A percentile compares a stretch with the other conserved stretches of the same genome.
These are phyloP conservation scores for Pangasius djambal DNA, from an alignment of 2,797 vertebrate genomes.

Conservation along the genomic window DNA sequence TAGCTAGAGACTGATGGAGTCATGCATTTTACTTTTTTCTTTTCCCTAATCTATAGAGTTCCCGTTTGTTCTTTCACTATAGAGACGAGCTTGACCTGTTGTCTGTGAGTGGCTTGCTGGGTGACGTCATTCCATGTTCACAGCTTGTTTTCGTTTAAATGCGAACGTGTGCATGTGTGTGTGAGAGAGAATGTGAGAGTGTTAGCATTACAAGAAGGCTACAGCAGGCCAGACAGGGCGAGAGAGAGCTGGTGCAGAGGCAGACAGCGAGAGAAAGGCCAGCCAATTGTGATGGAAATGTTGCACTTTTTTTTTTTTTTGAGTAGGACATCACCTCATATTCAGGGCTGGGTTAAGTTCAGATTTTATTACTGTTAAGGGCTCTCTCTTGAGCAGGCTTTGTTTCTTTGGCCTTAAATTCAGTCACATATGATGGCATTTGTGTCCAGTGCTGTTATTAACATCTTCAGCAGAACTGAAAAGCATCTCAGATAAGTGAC, in stretches of 20 bases:
- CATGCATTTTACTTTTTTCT: background rate
- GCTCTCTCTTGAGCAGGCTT: background rate
- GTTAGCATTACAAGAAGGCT: slow-evolving; percentile 57
- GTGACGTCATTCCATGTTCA: slow-evolving; percentile 35
- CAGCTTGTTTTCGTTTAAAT: slow-evolving; percentile 50
- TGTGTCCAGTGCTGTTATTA: background rate
- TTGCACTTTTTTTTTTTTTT: slow-evolving; percentile 5
- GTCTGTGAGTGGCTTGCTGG: slow-evolving; percentile 18
- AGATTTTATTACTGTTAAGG: slow-evolving; percentile 18
- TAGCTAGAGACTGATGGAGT: slow-evolving; percentile 2
- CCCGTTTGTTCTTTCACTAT: slow-evolving; percentile 6
- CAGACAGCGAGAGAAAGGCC: slow-evolving; percentile 45
- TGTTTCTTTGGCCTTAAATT: slow-evolving; percentile 12
- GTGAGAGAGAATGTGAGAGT: slow-evolving; percentile 36
- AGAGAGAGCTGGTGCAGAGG: slow-evolving; percentile 29
- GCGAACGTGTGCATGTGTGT: slow-evolving; percentile 27
- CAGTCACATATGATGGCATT: background rate
- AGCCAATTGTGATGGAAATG: slow-evolving; percentile 62
- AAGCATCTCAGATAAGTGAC: background rate
- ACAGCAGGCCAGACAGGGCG: slow-evolving; percentile 43
- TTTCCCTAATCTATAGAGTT: slow-evolving; percentile 1
- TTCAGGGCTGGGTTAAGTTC: slow-evolving; percentile 23
- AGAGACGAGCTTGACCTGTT: slow-evolving; percentile 24
- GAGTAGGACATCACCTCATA: slow-evolving; percentile 37
- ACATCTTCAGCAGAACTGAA: background rate